phyloP scores from a whole-genome alignment of 2,797 vertebrate genomes.

The Pelochelys cantorii region DNA sequence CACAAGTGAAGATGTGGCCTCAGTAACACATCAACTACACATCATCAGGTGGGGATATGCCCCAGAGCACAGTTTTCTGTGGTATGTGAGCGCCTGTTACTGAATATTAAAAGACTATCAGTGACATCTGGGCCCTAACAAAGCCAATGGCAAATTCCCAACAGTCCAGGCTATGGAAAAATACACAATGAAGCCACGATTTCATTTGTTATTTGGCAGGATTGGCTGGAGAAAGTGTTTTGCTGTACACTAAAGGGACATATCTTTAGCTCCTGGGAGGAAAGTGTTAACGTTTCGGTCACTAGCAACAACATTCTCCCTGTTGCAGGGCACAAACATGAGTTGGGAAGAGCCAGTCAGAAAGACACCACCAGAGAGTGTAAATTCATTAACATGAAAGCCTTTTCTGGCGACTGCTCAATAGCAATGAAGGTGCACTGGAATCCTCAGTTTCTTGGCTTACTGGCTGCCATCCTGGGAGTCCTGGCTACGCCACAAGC shows the following conservation, averaged over 20 bases:
- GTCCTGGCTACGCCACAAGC: neutral
- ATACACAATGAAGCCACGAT: neutral
- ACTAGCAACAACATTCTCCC: neutral
- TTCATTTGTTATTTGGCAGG: neutral
- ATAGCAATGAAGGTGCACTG: neutral
- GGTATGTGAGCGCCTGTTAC: neutral
- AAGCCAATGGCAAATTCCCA: neutral
- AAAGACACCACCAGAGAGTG: neutral
- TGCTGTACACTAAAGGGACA: neutral
- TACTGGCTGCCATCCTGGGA: neutral
- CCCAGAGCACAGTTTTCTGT: neutral
- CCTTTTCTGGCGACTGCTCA: neutral
- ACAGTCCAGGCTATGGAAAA: neutral
- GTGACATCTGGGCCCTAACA: neutral
- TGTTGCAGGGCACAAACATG: neutral
- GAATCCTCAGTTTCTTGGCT: neutral
- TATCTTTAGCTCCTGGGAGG: neutral
- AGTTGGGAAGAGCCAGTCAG: neutral
- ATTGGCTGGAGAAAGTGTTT: neutral
- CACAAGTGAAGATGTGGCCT: too few relatives aligned
- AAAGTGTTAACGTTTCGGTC: neutral
- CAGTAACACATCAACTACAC: neutral
- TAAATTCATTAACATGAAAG: neutral
- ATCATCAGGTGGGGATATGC: neutral
- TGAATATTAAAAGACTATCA: neutral